Percentiles rank a stretch among this genome's conserved stretches.
phyloP scores from a whole-genome alignment of 2,888 invertebrate genomes.

The Sesia bembeciformis region DNA sequence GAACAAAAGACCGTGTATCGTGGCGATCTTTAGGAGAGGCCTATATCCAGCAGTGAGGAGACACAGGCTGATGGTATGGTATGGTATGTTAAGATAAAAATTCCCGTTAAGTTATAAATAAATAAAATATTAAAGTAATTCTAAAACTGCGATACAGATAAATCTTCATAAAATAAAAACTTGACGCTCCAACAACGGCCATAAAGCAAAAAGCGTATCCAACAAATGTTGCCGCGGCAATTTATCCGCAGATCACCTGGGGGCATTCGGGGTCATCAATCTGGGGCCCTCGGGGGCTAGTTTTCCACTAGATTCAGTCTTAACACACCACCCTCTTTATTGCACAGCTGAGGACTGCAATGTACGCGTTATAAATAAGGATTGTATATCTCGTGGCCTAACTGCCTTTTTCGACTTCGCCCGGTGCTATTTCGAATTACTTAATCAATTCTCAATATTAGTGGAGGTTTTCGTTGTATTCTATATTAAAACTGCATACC shows the following conservation, averaged over 20 bases:
- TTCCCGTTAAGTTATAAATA: too few relatives aligned
- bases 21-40: too few relatives aligned
- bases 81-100: too few relatives aligned
- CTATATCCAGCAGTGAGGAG: too few relatives aligned
- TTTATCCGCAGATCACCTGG: constrained; percentile 40
- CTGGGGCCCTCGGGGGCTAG: constrained; percentile 45
- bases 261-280: constrained; percentile 54
- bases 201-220: constrained; percentile 30
- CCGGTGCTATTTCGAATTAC: background rate
- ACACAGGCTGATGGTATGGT: too few relatives aligned
- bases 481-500: too few relatives aligned
- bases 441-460: background rate
- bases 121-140: too few relatives aligned
- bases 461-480: too few relatives aligned
- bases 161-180: background rate
- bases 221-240: constrained; percentile 18
- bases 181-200: constrained; percentile 14
- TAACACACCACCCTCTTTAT: constrained; percentile 37
- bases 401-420: background rate
- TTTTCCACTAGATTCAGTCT: constrained; percentile 42
- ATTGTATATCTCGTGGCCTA: background rate
- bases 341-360: constrained; percentile 24
- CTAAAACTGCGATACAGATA: too few relatives aligned
- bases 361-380: constrained; percentile 4
- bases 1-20: too few relatives aligned